Evolutionary conservation across 2,797 vertebrate genomes (phyloP).

Genomic region (Coendou prehensilis): DNA sequence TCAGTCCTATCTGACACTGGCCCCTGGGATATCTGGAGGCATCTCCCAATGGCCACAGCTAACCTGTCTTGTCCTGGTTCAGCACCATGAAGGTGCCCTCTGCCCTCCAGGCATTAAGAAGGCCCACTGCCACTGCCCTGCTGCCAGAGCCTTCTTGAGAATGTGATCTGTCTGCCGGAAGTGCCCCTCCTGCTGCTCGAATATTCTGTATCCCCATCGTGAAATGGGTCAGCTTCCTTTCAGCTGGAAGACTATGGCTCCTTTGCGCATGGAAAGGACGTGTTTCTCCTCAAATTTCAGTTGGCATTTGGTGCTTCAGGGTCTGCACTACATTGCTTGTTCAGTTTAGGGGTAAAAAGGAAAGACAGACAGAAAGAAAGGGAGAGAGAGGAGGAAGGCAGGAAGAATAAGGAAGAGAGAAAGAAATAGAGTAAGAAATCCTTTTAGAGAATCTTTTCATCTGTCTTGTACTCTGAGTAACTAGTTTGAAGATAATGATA

Average conservation of each 20-base stretch:
- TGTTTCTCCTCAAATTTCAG: slow-evolving; percentile 28
- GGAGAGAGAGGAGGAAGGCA: not conserved
- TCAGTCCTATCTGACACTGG: not conserved
- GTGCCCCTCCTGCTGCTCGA: not conserved
- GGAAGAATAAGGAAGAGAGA: not conserved
- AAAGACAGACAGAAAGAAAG: not conserved
- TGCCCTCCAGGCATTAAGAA: not conserved
- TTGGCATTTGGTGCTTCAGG: not conserved
- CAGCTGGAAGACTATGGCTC: not conserved
- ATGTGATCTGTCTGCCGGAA: not conserved
- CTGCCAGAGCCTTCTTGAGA: not conserved
- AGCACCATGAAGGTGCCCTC: not conserved
- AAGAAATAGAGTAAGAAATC: not conserved
- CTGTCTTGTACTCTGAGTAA: not conserved
- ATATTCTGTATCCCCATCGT: not conserved
- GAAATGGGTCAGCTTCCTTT: not conserved
- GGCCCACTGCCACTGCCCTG: not conserved
- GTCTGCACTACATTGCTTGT: not conserved
- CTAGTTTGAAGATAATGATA: not conserved
- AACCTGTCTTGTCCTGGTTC: not conserved
- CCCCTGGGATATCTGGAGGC: not conserved
- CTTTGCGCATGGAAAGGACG: not conserved
- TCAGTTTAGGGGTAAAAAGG: not conserved
- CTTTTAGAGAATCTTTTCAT: not conserved
- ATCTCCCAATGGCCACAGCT: not conserved